Evolutionary conservation across 2,888 invertebrate genomes (phyloP).

Genomic region (Macrophya annulata): DNA sequence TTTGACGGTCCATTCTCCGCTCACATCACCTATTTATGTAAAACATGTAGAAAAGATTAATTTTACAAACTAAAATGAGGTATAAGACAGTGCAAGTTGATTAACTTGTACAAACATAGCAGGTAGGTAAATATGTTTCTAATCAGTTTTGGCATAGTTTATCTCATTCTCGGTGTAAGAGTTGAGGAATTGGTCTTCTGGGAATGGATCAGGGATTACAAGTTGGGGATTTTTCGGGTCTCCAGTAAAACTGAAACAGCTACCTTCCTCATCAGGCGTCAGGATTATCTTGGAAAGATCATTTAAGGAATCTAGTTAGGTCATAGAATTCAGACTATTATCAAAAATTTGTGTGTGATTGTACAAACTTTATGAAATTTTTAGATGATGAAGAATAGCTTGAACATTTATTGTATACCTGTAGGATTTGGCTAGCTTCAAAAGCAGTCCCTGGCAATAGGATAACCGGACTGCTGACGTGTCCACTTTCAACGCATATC

Average conservation of each 20-base stretch:
- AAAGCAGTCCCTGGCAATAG: constrained; percentile 95
- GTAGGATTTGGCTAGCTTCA: constrained; percentile 94
- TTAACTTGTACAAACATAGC: not conserved
- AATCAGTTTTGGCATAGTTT: not conserved
- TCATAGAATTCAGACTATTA: not conserved
- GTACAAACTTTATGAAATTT: not conserved
- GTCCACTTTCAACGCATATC: constrained; percentile 97
- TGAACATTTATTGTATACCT: constrained; percentile 82
- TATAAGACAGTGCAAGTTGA: not conserved
- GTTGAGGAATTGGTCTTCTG: not conserved
- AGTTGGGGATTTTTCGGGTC: constrained; percentile 23
- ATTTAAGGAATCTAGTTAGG: not conserved
- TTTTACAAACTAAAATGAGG: not conserved
- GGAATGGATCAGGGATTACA: constrained; percentile 28
- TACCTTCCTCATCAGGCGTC: constrained; percentile 15
- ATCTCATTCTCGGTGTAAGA: not conserved
- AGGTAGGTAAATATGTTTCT: not conserved
- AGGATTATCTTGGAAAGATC: constrained; percentile 12
- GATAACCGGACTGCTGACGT: constrained; percentile 93
- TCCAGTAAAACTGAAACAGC: constrained; percentile 44
- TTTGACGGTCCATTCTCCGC: constrained; percentile 80
- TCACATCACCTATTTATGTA: constrained; percentile 79
- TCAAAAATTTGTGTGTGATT: not conserved
- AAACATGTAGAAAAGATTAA: not conserved
- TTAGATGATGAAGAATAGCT: constrained; percentile 67